Evolutionary conservation across 2,797 vertebrate genomes (phyloP), one percentile per base, ranked within the genome.

Genomic region (Xyrichtys novacula): DNA sequence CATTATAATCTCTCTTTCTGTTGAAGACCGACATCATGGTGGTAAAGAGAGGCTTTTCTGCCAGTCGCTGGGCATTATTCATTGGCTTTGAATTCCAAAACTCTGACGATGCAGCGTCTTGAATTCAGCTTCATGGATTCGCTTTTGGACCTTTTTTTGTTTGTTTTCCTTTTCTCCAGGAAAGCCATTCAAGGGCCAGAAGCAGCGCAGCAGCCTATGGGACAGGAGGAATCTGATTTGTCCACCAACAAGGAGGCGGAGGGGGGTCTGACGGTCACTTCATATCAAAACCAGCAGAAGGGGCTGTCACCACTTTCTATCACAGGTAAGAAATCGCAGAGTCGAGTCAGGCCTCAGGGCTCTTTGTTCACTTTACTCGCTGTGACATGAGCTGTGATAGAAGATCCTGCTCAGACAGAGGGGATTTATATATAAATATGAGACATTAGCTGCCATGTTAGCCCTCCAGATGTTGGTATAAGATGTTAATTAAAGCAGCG

Each of bases 181-280:
- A 77, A 74, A 75, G 91, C 90, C 4, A 20, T 93, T 29, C 82
- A 89, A 0, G 87, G 64, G 0, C 81, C 86, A 16, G 90, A 89
- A 20, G 63, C 16, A 7, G 25, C 47, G 0, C 77, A 71, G 49
- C 79, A 71, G 67, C 66, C 68, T 58, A 86, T 85, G 71, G 92
- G 89, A 59, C 92, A 88, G 62, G 93, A 94, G 29, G 91, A 91
- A 49, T 89, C 90, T 0, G 92, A 91, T 34, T 52, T 89, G 20
- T 28, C 65, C 8, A 65, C 52, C 43, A 76, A 88, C 32, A 76
- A 70, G 28, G 76, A 82, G 15, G 38, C 63, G 4, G 89, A 89
- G 58, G 85, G 65, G 25, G 71, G 29, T 40, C 74, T 82, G 52
- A 81, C 52, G 4, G 23, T 53, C 12, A 76, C 52, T 46, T 78